phyloP scores from a whole-genome alignment of 2,113 vertebrate genomes.

The Cyphomyrus discorhynchus region DNA sequence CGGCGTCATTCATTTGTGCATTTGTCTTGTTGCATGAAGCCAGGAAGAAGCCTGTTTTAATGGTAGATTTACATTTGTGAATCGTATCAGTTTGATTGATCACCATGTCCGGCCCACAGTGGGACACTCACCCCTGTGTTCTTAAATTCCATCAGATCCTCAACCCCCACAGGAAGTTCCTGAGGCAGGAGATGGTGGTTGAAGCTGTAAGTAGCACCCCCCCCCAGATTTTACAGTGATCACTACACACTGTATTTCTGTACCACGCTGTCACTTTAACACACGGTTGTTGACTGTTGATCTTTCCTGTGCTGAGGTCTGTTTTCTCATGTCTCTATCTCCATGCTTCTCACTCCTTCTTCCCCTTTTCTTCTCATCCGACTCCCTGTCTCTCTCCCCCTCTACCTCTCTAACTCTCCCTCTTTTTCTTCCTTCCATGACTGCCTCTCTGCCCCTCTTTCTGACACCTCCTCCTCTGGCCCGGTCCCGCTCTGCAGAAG shows the following conservation, averaged over 20 bases:
- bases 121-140: constrained; percentile 6
- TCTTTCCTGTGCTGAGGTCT: background rate
- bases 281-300: background rate
- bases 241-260: background rate
- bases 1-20: background rate
- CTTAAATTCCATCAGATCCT: constrained; percentile 69
- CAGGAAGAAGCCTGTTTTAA: background rate
- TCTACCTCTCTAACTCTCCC: background rate
- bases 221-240: background rate
- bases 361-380: background rate
- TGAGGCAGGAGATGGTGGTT: constrained; percentile 95
- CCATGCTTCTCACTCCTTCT: background rate
- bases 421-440: background rate
- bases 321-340: background rate
- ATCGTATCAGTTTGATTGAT: background rate
- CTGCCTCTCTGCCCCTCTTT: background rate
- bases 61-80: background rate
- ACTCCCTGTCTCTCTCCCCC: background rate
- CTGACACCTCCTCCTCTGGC: background rate
- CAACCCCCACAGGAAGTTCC: constrained; percentile 84
- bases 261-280: background rate
- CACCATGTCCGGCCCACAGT: background rate
- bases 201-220: constrained; percentile 78
- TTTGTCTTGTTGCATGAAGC: background rate
- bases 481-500: constrained; percentile 62